Evolutionary conservation across 2,888 invertebrate species (phyloP), one percentile per base, ranked within the genome.

Genomic region (Apoda limacodes): DNA sequence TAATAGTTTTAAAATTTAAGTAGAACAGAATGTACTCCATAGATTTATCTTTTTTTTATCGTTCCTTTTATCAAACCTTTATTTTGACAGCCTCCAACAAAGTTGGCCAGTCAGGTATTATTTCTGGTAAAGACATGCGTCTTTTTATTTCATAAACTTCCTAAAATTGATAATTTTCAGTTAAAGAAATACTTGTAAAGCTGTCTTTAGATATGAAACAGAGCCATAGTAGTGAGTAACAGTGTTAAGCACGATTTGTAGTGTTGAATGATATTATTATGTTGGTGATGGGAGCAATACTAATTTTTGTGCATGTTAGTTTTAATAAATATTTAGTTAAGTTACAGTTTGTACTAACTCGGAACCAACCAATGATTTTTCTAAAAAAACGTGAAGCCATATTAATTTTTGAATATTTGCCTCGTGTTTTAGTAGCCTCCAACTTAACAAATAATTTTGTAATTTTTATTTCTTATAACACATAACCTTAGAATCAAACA

Each of bases 51-150:
- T 5, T 44, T 60, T 74, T 76, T 68, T 66, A 47, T 45, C 44
- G 39, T 60, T 58, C 59, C 57, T 63, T 69, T 78, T 66, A 83
- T 75, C 86, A 84, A 86, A 87, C 86, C 86, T 87, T 86, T 72
- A 78, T 75, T 82, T 83, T 85, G 67, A 82, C 83, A 78, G 82
- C 72, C 71, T 83, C 83, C 74, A 83, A 75, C 72, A 91, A 86
- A 55, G 68, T 84, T 60, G 90, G 90, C 89, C 90, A 91, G 82
- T 90, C 90, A 57, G 87, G 87, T 70, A 90, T 87, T 64, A 90
- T 70, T 81, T 88, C 87, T 62, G 82, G 82, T 48, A 88, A 82
- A 75, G 86, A 85, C 78, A 85, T 84, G 54, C 86, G 84, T 80
- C 87, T 84, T 75, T 82, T 82, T 72, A 85, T 86, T 61, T 84